These are phyloP conservation scores for Apteryx mantelli DNA, from an alignment of 2,113 vertebrate species.

Conservation along the genomic window DNA sequence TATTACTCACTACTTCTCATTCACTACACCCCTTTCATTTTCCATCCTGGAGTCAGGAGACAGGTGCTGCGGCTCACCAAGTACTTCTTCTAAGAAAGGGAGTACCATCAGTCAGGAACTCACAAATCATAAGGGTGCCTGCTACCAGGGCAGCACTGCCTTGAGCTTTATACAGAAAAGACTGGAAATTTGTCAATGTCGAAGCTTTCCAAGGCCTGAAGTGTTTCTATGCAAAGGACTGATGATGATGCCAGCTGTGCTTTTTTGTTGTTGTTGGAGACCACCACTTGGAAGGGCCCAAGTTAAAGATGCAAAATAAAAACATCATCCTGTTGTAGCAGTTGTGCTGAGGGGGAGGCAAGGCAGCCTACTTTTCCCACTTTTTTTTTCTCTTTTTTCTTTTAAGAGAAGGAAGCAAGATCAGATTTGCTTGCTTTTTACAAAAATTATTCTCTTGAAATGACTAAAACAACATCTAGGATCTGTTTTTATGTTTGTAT, in stretches of 20 bases:
- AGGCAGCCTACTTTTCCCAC: neutral
- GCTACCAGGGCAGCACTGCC: neutral
- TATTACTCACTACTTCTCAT: neutral
- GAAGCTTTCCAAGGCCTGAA: neutral
- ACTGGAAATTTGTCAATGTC: neutral
- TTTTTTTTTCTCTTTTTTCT: too few species aligned
- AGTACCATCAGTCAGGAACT: neutral
- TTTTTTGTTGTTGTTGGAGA: neutral
- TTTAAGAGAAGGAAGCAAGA: neutral
- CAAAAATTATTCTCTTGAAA: neutral
- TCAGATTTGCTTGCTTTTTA: neutral
- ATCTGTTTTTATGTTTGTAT: neutral
- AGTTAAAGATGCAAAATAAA: neutral
- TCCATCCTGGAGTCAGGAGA: neutral
- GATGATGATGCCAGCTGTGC: neutral
- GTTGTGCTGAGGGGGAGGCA: neutral
- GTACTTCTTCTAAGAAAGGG: neutral
- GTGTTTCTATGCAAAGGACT: neutral
- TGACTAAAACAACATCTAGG: neutral
- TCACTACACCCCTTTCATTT: neutral
- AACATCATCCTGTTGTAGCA: neutral
- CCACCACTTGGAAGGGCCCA: neutral
- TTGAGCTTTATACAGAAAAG: neutral
- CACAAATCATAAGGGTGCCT: neutral
- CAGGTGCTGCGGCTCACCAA: neutral